A percentile compares a stretch with the other conserved stretches of the same genome.
phyloP scores from a whole-genome alignment of 1,140 invertebrate species.

The Pectinophora gossypiella region DNA sequence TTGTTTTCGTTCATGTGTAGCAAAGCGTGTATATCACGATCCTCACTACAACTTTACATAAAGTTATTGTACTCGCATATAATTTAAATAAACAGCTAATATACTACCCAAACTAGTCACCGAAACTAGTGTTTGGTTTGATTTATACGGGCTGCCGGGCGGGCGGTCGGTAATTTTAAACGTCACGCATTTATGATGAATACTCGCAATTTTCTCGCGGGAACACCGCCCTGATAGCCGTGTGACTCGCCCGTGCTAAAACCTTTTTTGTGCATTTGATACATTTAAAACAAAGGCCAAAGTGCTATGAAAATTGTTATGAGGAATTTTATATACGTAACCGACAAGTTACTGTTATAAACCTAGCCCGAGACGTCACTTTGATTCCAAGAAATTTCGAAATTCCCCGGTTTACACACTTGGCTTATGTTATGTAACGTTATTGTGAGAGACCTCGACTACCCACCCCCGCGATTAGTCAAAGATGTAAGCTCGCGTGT shows the following conservation, averaged over 20 bases:
- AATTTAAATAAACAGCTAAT: conserved; percentile 38
- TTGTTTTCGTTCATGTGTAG: not conserved
- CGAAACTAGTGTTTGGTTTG: conserved; percentile 62
- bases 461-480: conserved; percentile 23
- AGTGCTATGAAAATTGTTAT: not conserved
- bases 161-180: conserved; percentile 64
- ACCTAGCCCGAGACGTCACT: not conserved
- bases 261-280: not conserved
- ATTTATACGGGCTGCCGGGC: conserved; percentile 56
- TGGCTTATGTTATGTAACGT: conserved; percentile 14
- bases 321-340: not conserved
- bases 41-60: not conserved
- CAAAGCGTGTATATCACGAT: not conserved
- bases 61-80: not conserved
- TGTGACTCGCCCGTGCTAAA: conserved; percentile 28
- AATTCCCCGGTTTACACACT: conserved; percentile 18
- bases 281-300: not conserved
- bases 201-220: conserved; percentile 70
- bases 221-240: conserved; percentile 46
- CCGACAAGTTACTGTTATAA: not conserved
- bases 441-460: conserved; percentile 13
- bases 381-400: conserved; percentile 10
- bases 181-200: conserved; percentile 72
- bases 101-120: conserved; percentile 24
- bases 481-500: conserved; percentile 30